Base-by-base conservation (phyloP, 2,888 invertebrate genomes). In the Scaptomyza cyrtandrae region DNA sequence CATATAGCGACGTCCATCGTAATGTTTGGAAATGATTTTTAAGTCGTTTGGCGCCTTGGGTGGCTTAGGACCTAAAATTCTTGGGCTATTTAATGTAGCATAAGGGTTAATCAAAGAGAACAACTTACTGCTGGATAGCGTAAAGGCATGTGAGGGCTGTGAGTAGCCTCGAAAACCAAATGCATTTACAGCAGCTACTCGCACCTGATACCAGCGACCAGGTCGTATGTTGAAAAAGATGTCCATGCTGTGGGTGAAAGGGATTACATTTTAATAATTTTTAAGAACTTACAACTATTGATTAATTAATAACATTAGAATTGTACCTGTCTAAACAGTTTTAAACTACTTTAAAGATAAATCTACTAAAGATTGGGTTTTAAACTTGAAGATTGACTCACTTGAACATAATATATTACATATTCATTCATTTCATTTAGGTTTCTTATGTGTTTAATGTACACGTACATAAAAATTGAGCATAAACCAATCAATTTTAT, bases 151-250 rank as follows among this genome's bases (percentile, higher is more conserved):
- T 92, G 95, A 94, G 49, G 94, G 94, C 19, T 93, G 92, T 0
- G 96, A 96, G 86, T 94, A 96, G 10, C 96, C 96, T 68, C 94
- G 92, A 5, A 95, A 95, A 0, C 96, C 96, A 54, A 94, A 93
- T 1, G 93, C 94, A 87, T 95, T 96, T 3, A 96, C 94, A 0
- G 96, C 95, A 0, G 96, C 96, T 5, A 96, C 95, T n/a, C 96
- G 93, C 87, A 96, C 96, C 77, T 96, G 95, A 91, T 96, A 96
- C 96, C 96, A 96, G 52, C 95, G 94, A 4, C 96, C 96, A 0
- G 95, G 95, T 85, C 90, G 89, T 62, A 92, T 80, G 54, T 91
- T 91, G 41, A 92, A 91, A n/a, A 86, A 86, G 33, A 91, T 89
- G 52, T 89, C 87, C 46, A 86, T 92, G 76, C 92, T 92, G 66